Base-by-base conservation (phyloP, 1,140 invertebrate genomes). In the Zaprionus davidi region DNA sequence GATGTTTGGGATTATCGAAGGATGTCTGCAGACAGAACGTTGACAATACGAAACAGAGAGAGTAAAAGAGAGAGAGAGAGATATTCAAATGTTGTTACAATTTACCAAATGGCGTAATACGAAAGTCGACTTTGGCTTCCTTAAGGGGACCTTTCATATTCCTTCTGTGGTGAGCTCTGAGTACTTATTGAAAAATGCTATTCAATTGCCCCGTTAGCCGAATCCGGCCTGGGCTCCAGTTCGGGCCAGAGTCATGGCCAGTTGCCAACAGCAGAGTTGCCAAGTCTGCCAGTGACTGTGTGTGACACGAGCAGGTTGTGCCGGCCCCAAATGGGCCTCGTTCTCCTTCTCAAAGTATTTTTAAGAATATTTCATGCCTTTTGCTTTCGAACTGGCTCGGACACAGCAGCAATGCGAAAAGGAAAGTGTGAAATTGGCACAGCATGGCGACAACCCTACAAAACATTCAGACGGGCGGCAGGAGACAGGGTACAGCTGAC, bases 361-460 rank as follows among this genome's bases (percentile, higher is more conserved):
- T 64, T 34, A 44, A 66, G 51, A 77, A 59, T 65, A 65, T 68
- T 64, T 71, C 56, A 65, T 77, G 62, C 41, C 60, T 62, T 71
- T 75, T 75, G 46, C 46, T 51, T 22, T 24, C 20, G 2, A 20
- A 5, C 46, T 13, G 46, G 11, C 46, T 24, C 6, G 46, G 20
- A 51, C 46, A 22, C 3, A 13, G 1, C 5, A 31, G 15, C 5
- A 41, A 2, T 51, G 57, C 20, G 62, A 82, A 82, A 79, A 71
- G 69, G 65, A 79, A 83, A 82, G 71, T 83, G 80, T 49, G 57
- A 79, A 76, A 83, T 70, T 77, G 77, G 76, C 74, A 67, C 69
- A 73, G 57, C 60, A 69, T 51, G 31, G 63, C 36, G 60, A 34
- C 68, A 67, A 51, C 34, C 36, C 34, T 24, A 57, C 22, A n/a